phyloP scores from a whole-genome alignment of 1,140 invertebrate species.

The Atopsyche davidsoni region DNA sequence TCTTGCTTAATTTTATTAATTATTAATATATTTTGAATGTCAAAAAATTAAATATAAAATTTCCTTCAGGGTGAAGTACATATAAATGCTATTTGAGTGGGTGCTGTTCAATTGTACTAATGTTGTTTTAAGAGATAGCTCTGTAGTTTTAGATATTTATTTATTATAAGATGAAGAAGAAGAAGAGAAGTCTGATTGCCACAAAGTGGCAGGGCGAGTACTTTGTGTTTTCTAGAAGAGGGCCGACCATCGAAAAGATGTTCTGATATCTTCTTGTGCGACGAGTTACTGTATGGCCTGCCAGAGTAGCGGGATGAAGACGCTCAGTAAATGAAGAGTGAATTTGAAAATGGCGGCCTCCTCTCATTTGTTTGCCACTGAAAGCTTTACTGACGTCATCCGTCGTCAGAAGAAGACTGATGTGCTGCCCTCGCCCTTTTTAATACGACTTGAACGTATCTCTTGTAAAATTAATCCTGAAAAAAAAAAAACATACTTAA shows the following conservation, averaged over 20 bases:
- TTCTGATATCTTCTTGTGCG: background rate
- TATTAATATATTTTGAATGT: conserved; percentile 21
- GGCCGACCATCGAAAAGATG: conserved; percentile 41
- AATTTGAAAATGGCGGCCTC: no score
- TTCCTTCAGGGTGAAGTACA: background rate
- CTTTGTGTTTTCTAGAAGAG: conserved; percentile 40
- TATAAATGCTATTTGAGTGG: conserved; percentile 4
- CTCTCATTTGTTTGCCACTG: conserved; percentile 8
- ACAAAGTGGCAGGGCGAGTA: conserved; percentile 49
- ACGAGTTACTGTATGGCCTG: no score
- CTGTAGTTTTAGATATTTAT: background rate
- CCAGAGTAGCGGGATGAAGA: no score
- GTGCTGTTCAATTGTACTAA: conserved; percentile 1
- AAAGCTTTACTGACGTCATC: conserved; percentile 5
- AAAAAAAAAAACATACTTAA: conserved; percentile 7
- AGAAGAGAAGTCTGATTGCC: conserved; percentile 48
- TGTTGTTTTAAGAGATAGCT: background rate
- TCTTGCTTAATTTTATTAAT: conserved; percentile 3
- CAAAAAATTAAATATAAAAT: conserved; percentile 7
- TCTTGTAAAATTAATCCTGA: conserved; percentile 13
- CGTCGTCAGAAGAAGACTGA: conserved; percentile 3
- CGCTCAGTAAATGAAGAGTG: no score
- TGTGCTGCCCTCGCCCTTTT: background rate
- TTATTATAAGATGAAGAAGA: conserved; percentile 47
- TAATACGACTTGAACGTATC: conserved; percentile 1